These are phyloP conservation scores for Agrypnia vestita DNA, from an alignment of 1,140 invertebrate genomes.

Conservation along the genomic window DNA sequence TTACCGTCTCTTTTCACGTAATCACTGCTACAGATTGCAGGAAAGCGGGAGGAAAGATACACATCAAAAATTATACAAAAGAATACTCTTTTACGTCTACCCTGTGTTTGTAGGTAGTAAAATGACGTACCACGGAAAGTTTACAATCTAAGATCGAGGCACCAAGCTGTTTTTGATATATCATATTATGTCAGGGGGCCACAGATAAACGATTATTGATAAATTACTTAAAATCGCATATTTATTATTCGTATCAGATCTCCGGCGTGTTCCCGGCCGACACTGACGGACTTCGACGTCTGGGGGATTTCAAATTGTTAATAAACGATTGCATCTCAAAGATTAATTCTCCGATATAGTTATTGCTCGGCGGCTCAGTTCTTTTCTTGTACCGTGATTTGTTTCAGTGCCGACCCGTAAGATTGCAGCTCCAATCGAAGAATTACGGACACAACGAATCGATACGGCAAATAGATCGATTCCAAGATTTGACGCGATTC, in stretches of 20 bases:
- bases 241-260: slow-evolving; percentile 49
- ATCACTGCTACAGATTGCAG: too few relatives aligned
- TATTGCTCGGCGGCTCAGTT: not conserved
- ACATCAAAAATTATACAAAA: too few relatives aligned
- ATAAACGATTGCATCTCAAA: slow-evolving; percentile 25
- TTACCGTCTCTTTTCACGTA: too few relatives aligned
- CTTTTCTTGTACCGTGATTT: not conserved
- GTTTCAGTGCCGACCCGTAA: too few relatives aligned
- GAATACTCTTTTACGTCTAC: too few relatives aligned
- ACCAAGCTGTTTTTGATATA: slow-evolving; percentile 61
- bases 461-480: too few relatives aligned
- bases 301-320: slow-evolving; percentile 30
- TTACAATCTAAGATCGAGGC: slow-evolving; percentile 31
- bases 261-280: not conserved
- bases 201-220: slow-evolving; percentile 57
- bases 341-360: slow-evolving; percentile 14
- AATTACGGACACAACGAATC: too few relatives aligned
- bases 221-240: slow-evolving; percentile 57
- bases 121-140: too few relatives aligned
- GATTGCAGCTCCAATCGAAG: too few relatives aligned
- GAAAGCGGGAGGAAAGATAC: too few relatives aligned
- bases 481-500: too few relatives aligned
- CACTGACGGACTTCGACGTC: slow-evolving; percentile 12
- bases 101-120: too few relatives aligned
- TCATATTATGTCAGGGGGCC: slow-evolving; percentile 56